Evolutionary conservation across 2,113 vertebrate species (phyloP).

Genomic region (Barnardius zonarius): DNA sequence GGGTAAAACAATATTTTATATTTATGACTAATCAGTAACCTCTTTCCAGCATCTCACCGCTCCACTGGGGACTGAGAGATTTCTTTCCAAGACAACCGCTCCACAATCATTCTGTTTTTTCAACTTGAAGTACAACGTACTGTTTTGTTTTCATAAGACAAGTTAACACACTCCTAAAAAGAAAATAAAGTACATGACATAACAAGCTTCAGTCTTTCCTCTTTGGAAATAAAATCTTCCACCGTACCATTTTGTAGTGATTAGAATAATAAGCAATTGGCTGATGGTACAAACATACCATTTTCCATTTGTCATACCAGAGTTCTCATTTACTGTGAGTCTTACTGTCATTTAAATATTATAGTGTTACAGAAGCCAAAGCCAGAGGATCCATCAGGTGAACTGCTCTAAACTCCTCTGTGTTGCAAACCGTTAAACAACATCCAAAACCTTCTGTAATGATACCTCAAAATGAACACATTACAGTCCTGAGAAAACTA

Average conservation of each 20-base stretch:
- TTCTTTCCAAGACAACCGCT: constrained; percentile 9
- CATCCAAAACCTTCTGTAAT: not conserved
- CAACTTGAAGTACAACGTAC: not conserved
- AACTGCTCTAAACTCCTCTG: not conserved
- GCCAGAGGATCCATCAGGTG: not conserved
- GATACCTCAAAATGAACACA: not conserved
- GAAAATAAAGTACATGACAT: constrained; percentile 14
- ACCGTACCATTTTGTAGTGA: not conserved
- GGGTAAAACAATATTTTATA: not conserved
- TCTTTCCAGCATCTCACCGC: not conserved
- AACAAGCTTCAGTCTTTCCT: constrained; percentile 7
- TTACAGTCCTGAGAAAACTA: not conserved
- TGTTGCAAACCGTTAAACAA: not conserved
- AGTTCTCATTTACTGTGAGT: not conserved
- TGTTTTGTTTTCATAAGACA: not conserved
- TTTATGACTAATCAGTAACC: not conserved
- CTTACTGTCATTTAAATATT: constrained; percentile 19
- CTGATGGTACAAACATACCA: not conserved
- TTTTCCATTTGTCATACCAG: not conserved
- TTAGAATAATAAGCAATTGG: constrained; percentile 14
- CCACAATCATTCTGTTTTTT: not conserved
- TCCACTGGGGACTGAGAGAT: not conserved
- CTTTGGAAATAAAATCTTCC: constrained; percentile 37
- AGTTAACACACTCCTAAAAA: constrained; percentile 9
- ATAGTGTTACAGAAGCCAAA: not conserved